Base-by-base conservation (phyloP, 2,797 vertebrate species). In the Sciaenops ocellatus region DNA sequence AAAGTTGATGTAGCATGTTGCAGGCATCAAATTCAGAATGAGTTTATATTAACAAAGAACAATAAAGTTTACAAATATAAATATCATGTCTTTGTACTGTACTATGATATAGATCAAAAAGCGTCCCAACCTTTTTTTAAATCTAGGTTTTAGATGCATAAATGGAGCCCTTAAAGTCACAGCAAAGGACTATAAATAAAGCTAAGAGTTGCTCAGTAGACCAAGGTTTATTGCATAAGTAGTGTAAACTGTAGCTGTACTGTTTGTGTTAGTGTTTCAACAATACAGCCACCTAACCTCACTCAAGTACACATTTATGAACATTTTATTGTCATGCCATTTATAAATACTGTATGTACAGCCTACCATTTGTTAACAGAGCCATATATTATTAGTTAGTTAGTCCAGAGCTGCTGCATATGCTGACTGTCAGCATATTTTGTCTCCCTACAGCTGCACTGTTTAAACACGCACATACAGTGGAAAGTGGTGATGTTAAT, bases 401-500 rank as follows among this genome's bases (percentile, higher is more conserved):
- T 72, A 15, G 30, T 69, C 75, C 30, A 44, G 61, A 63, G 60
- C 73, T 72, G 75, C 76, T 80, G 73, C 5, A 3, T 81, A 79
- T 89, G 61, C 80, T 83, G 79, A 80, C 78, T 82, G 81, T 90
- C 88, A 88, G 85, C 89, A 66, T 77, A 71, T 80, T 87, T 60
- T 48, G 59, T 55, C 65, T 67, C 38, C 42, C 34, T 59, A 17
- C 88, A 88, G 86, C 87, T 91, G 87, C 79, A 75, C 66, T 60
- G 73, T 76, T 76, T 78, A 82, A 86, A 84, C 72, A 68, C 63
- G 56, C 68, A 28, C 48, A 70, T 66, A 62, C 75, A 76, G 64
- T 79, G 81, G 77, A 92, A 90, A 90, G 60, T 78, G 78, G 69
- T 48, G 38, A 75, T 84, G 80, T 89, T 90, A 87, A 90, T 64